A percentile compares a stretch with the other conserved stretches of the same genome.
phyloP scores from a whole-genome alignment of 2,888 invertebrate genomes.

The Epinotia ramella region DNA sequence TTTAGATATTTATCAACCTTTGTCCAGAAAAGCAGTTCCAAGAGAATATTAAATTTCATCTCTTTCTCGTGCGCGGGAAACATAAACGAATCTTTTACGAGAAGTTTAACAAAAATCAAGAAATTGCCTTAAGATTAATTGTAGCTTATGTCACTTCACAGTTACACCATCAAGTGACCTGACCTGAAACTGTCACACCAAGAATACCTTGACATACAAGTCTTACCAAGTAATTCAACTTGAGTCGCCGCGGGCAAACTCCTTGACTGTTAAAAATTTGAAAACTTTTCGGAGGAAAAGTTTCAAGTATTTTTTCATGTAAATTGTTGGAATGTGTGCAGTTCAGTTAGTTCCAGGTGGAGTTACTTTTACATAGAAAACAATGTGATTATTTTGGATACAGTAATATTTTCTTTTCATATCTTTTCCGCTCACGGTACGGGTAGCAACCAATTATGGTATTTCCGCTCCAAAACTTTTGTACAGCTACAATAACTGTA shows the following conservation, averaged over 20 bases:
- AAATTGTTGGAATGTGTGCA: slow-evolving; percentile 36
- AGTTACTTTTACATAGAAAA: not conserved
- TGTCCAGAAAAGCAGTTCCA: too few species aligned
- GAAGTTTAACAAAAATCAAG: too few species aligned
- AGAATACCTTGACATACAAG: slow-evolving; percentile 10
- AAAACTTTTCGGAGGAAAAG: slow-evolving; percentile 30
- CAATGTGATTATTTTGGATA: not conserved
- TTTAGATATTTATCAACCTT: too few species aligned
- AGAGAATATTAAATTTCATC: too few species aligned
- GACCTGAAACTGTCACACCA: slow-evolving; percentile 9
- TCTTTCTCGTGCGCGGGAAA: too few species aligned
- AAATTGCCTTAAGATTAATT: too few species aligned
- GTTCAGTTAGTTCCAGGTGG: slow-evolving; percentile 33
- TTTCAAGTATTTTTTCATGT: slow-evolving; percentile 36
- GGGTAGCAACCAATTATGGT: too few species aligned
- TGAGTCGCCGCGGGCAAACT: slow-evolving; percentile 13
- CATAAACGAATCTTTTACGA: too few species aligned
- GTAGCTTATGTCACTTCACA: too few species aligned
- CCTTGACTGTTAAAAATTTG: slow-evolving; percentile 28
- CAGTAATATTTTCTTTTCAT: not conserved
- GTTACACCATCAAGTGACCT: not conserved
- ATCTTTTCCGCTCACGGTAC: too few species aligned
- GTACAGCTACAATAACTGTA: too few species aligned
- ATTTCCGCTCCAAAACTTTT: too few species aligned
- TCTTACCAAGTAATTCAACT: slow-evolving; percentile 24